phyloP scores from a whole-genome alignment of 2,113 vertebrate species.

The Calonectris borealis region DNA sequence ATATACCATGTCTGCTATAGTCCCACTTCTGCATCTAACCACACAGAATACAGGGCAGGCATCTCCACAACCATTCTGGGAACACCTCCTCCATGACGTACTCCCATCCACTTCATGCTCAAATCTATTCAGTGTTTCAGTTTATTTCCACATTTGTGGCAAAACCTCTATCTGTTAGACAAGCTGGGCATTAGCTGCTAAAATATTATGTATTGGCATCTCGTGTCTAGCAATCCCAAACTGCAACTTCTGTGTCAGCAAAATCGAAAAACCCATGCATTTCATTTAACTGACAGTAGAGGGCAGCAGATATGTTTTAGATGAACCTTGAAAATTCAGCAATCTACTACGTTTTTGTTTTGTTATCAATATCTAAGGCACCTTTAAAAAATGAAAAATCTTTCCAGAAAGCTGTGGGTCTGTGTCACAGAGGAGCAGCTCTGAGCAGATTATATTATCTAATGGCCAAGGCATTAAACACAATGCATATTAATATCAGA shows the following conservation, averaged over 20 bases:
- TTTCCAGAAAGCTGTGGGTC: not conserved
- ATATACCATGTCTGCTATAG: not conserved
- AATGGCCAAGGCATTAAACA: not conserved
- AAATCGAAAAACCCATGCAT: not conserved
- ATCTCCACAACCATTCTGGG: not conserved
- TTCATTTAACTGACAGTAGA: slow-evolving; percentile 10
- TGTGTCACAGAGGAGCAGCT: not conserved
- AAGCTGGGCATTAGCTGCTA: not conserved
- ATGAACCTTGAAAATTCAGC: not conserved
- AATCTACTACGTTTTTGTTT: not conserved
- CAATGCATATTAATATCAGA: not conserved
- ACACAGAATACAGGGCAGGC: not conserved
- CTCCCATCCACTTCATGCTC: not conserved
- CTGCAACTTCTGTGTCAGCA: not conserved
- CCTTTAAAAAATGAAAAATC: not conserved
- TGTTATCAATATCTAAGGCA: not conserved
- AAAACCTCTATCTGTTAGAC: not conserved
- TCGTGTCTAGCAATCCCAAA: not conserved
- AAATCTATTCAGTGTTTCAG: not conserved
- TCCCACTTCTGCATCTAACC: not conserved
- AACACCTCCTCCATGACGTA: not conserved
- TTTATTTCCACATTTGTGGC: not conserved
- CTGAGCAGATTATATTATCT: not conserved
- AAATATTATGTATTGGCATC: not conserved
- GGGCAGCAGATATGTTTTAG: not conserved